Conservation (phyloP, 2,888 invertebrate species). For the Lapara coniferarum region DNA sequence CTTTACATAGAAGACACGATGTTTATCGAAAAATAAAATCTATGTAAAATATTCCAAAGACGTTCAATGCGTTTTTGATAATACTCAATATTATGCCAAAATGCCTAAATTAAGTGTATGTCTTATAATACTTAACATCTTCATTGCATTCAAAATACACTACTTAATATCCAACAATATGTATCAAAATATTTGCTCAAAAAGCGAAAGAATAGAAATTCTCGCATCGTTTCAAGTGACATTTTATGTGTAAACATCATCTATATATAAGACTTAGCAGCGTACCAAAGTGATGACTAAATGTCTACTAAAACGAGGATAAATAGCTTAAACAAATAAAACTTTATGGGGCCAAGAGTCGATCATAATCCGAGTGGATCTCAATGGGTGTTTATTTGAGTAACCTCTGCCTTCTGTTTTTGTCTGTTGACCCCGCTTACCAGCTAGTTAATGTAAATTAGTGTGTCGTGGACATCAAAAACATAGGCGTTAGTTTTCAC, state of each 20-base stretch:
- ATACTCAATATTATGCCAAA: no score
- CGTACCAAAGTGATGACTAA: slow-evolving; percentile 45
- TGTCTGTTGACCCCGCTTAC: not conserved
- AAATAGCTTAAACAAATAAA: slow-evolving; percentile 54
- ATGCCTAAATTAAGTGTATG: no score
- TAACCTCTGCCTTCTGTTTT: not conserved
- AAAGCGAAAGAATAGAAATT: not conserved
- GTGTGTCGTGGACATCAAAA: no score
- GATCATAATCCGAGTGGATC: slow-evolving; percentile 13
- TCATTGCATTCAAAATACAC: no score
- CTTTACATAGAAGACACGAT: no score
- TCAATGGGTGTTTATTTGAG: not conserved
- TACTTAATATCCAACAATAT: not conserved
- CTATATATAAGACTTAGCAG: slow-evolving; percentile 57
- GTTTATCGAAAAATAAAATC: no score
- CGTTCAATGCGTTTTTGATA: no score
- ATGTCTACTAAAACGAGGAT: slow-evolving; percentile 50
- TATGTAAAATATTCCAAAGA: no score
- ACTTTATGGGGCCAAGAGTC: slow-evolving; percentile 41
- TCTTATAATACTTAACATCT: no score
- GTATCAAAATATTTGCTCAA: slow-evolving; percentile 2
- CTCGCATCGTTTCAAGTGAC: slow-evolving; percentile 56
- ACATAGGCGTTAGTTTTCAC: no score
- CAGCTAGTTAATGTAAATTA: no score
- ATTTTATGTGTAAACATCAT: slow-evolving; percentile 65